Evolutionary conservation across 2,797 vertebrate species (phyloP), one percentile per base, ranked within the genome.

Genomic region (Harpagifer antarcticus): DNA sequence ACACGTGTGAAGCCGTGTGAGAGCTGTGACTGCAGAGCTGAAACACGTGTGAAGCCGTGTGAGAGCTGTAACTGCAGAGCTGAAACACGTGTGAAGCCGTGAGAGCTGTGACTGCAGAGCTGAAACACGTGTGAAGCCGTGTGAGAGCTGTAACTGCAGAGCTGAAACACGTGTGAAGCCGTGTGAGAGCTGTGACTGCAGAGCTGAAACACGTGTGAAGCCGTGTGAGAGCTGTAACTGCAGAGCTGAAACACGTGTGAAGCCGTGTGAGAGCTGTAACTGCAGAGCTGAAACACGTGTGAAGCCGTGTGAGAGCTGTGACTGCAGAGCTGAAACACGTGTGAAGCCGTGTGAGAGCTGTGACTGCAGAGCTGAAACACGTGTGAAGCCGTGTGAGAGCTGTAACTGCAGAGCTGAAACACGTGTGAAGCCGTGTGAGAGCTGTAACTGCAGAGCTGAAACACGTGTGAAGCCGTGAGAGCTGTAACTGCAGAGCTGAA

Each of bases 331-430:
- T 43, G 48, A n/a, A n/a, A n/a, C n/a, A n/a, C n/a, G n/a, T n/a
- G n/a, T n/a, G n/a, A n/a, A n/a, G n/a, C n/a, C n/a, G n/a, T n/a
- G 63, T 19, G 52, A 10, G 13, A 33, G 57, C 44, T 70, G 42
- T 44, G 42, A 0, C 13, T 31, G 15, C 2, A 23, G 17, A 62
- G 19, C 73, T 43, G 48, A n/a, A n/a, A n/a, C n/a, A n/a, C n/a
- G n/a, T n/a, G n/a, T n/a, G n/a, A n/a, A n/a, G n/a, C n/a, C n/a
- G n/a, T n/a, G 63, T 19, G 52, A 10, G 13, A 33, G 57, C 44
- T 70, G 42, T 44, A 42, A 0, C 13, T 31, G 15, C 2, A 23
- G 17, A 62, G 19, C 73, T 43, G 48, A n/a, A n/a, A n/a, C n/a
- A n/a, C n/a, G n/a, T n/a, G n/a, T n/a, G n/a, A n/a, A n/a, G n/a